phyloP scores from a whole-genome alignment of 2,797 vertebrate genomes.

The Falco rusticolus region DNA sequence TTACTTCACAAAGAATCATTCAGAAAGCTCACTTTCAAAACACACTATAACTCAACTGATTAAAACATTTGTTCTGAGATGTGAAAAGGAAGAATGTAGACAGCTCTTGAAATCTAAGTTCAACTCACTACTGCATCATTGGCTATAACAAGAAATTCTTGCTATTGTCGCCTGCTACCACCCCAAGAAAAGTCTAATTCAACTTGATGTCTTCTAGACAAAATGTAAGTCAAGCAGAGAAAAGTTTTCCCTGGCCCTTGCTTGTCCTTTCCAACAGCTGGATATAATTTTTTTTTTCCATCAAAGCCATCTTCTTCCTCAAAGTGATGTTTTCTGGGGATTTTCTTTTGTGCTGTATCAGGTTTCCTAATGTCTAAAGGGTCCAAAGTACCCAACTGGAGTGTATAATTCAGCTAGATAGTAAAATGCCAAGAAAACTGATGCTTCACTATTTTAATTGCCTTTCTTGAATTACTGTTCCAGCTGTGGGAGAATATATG shows the following conservation, averaged over 20 bases:
- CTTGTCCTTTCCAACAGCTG: not conserved
- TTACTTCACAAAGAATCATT: not conserved
- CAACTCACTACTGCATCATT: accelerated
- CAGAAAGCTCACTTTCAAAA: not conserved
- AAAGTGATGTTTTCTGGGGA: not conserved
- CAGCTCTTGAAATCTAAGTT: not conserved
- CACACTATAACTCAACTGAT: not conserved
- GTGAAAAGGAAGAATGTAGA: not conserved
- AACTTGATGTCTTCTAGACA: not conserved
- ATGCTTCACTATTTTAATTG: not conserved
- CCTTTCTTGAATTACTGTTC: not conserved
- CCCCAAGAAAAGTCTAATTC: not conserved
- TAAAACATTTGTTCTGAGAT: not conserved
- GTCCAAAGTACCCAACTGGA: accelerated
- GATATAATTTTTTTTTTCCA: not conserved
- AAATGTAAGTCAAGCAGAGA: not conserved
- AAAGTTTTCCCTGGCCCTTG: not conserved
- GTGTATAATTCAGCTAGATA: not conserved
- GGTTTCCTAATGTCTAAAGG: not conserved
- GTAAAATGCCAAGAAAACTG: not conserved
- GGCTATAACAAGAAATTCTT: not conserved
- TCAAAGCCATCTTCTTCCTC: not conserved
- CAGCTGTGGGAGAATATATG: not conserved
- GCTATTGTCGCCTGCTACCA: not conserved
- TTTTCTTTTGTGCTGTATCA: not conserved